Evolutionary conservation across 2,113 vertebrate species (phyloP), one percentile per base, ranked within the genome.

Genomic region (Macrotis lagotis): DNA sequence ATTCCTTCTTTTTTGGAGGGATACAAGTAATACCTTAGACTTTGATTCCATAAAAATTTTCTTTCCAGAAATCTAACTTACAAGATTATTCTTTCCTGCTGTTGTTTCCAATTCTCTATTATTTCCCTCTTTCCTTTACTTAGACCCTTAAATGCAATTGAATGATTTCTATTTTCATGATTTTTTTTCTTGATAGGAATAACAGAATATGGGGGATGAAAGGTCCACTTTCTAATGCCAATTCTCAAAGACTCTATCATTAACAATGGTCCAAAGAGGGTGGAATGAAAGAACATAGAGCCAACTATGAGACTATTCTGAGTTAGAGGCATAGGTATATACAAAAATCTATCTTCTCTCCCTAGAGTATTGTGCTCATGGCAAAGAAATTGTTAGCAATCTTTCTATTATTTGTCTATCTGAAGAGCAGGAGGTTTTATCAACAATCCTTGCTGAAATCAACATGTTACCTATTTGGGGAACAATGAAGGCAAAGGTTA

Each of bases 391-490:
- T n/a, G 31, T 44, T 83, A 44, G 44, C n/a, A 44, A 44, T 16
- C 37, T 19, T 83, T 44, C 66, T 83, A 44, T 44, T 83, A 83
- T 44, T 22, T 83, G 66, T 83, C 66, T 44, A 83, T 83, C 94
- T 95, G 91, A 94, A 91, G 91, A 94, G 52, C 8, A 16, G 0
- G 7, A 92, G 93, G 91, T 47, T 59, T 93, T 52, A 94, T 95
- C 55, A 95, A 94, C 94, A 93, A 89, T 96, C 89, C 88, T 88
- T 88, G 6, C n/a, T 96, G 59, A 94, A 47, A 95, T 94, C 92
- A 96, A 44, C 22, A 48, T 31, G 50, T 25, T 49, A 83, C 92
- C 90, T 91, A 51, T 83, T 93, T 91, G 59, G 49, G 49, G 95
- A 10, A 26, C 10, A 25, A 94, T 66, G 88, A 95, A 94, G 31